Conservation (phyloP, 2,113 vertebrate genomes). For the Lagopus muta region DNA sequence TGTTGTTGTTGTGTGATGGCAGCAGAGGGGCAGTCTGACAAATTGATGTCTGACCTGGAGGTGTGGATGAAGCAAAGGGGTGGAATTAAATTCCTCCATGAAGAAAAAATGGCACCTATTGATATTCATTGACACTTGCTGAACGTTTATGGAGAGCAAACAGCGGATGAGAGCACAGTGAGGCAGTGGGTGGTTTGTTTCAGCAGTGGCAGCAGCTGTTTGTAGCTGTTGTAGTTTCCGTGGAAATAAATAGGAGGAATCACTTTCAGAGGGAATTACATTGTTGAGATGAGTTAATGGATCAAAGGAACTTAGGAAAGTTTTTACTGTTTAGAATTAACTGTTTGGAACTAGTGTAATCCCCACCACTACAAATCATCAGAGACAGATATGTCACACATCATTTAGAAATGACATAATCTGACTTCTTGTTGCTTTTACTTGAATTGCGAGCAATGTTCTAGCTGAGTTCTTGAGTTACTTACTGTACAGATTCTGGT, state of each 20-base stretch:
- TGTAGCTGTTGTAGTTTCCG: no score
- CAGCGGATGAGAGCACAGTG: neutral
- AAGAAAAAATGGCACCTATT: neutral
- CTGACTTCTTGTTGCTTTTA: neutral
- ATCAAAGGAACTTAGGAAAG: neutral
- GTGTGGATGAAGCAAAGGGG: neutral
- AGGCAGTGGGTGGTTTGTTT: neutral
- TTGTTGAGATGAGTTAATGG: neutral
- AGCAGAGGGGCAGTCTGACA: neutral
- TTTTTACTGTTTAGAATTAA: neutral
- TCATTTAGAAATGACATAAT: neutral
- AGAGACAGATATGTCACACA: no score
- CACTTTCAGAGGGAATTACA: no score
- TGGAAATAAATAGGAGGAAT: no score
- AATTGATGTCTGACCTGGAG: neutral
- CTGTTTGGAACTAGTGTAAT: neutral
- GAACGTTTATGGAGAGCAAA: neutral
- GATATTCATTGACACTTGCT: neutral
- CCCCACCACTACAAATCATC: neutral
- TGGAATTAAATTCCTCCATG: neutral
- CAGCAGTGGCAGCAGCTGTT: neutral
- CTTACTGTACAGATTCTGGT: neutral
- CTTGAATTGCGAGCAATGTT: neutral
- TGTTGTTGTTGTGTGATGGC: neutral
- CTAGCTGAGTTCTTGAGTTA: neutral